These are phyloP conservation scores for Tricholaema leucomelas DNA, from an alignment of 2,113 vertebrate species.

Conservation along the genomic window DNA sequence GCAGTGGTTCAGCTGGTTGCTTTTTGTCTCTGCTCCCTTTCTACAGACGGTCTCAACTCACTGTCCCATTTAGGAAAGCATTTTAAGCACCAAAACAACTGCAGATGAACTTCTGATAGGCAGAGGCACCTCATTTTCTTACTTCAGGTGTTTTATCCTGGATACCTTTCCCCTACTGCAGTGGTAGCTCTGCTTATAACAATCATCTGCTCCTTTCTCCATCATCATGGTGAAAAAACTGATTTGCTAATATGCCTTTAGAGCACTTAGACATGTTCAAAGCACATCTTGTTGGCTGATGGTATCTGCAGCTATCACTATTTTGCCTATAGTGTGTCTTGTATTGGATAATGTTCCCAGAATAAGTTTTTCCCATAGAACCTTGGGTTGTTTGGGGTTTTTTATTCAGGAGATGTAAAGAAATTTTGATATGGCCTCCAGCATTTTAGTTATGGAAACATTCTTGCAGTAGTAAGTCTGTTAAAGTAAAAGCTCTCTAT, in stretches of 20 bases:
- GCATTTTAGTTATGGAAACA: slow-evolving; percentile 16
- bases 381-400: background rate
- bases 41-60: background rate
- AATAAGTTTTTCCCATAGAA: slow-evolving; percentile 35
- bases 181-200: background rate
- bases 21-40: background rate
- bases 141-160: background rate
- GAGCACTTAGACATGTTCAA: background rate
- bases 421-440: slow-evolving; percentile 20
- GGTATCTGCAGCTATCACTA: background rate
- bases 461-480: background rate
- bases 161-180: background rate
- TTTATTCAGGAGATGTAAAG: slow-evolving; percentile 1
- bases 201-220: background rate
- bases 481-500: background rate
- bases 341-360: background rate
- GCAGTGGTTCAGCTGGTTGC: background rate
- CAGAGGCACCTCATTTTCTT: background rate
- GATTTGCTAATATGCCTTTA: slow-evolving; percentile 19
- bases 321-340: background rate
- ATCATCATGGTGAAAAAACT: background rate
- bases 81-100: background rate
- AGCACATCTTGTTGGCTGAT: background rate
- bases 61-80: background rate
- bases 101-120: background rate